These are phyloP conservation scores for Pterois miles DNA, from an alignment of 2,797 vertebrate genomes.

Conservation along the genomic window DNA sequence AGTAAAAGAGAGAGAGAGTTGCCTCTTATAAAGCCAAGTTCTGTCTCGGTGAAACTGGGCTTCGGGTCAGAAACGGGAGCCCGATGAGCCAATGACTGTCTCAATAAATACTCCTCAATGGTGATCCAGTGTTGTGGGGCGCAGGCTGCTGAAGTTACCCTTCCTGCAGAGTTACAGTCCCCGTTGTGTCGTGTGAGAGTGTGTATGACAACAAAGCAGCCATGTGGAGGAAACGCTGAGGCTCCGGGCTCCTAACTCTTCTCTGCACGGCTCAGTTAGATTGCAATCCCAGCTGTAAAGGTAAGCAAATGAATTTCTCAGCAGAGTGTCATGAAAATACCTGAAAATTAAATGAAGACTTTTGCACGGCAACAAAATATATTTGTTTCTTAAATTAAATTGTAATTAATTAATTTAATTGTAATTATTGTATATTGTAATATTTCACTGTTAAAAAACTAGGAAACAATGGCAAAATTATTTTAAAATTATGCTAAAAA, in stretches of 20 bases:
- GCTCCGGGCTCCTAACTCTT: constrained; percentile 43
- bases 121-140: constrained; percentile 33
- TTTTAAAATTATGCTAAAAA: not conserved
- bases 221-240: constrained; percentile 68
- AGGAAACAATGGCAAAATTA: rapidly evolving
- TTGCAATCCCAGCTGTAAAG: constrained; percentile 48
- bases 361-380: not conserved
- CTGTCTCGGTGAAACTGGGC: constrained; percentile 50
- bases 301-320: constrained; percentile 57
- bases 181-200: constrained; percentile 42
- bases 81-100: constrained; percentile 49
- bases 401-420: too few relatives aligned
- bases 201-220: constrained; percentile 60
- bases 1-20: constrained; percentile 32
- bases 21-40: constrained; percentile 75
- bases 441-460: not conserved
- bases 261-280: constrained; percentile 50
- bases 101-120: constrained; percentile 50
- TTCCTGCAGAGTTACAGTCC: constrained; percentile 43
- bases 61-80: constrained; percentile 53
- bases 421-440: too few relatives aligned
- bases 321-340: not conserved
- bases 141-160: constrained; percentile 35
- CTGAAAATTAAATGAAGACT: not conserved
- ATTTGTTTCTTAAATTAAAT: constrained; percentile 3